Percentiles rank a stretch among this genome's conserved stretches.
These are phyloP conservation scores for Scomber colias DNA, from an alignment of 2,113 vertebrate genomes.

Conservation along the genomic window DNA sequence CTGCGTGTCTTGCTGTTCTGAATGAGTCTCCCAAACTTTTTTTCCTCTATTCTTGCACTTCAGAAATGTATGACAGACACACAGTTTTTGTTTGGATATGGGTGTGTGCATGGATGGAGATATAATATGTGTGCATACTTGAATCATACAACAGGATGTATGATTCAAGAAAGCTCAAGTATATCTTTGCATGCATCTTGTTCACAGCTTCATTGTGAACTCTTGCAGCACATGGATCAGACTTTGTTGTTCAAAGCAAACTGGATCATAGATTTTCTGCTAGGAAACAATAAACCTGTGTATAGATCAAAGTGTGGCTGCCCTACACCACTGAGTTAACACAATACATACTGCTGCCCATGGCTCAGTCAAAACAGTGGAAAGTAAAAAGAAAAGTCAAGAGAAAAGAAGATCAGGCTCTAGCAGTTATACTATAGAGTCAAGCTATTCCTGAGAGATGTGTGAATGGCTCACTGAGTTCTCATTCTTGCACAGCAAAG, in stretches of 20 bases:
- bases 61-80: constrained; percentile 9
- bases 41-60: constrained; percentile 6
- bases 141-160: background rate
- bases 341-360: constrained; percentile 44
- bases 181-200: background rate
- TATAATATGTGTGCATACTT: background rate
- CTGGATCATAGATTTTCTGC: constrained; percentile 62
- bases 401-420: constrained; percentile 33
- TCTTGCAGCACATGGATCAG: constrained; percentile 23
- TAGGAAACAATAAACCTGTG: constrained; percentile 55
- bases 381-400: constrained; percentile 47
- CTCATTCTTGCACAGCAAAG: constrained; percentile 33
- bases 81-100: background rate
- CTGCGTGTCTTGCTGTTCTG: constrained; percentile 32
- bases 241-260: constrained; percentile 64
- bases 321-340: constrained; percentile 44
- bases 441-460: constrained; percentile 33
- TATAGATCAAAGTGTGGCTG: constrained; percentile 56
- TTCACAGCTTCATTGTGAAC: constrained; percentile 20
- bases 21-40: constrained; percentile 47
- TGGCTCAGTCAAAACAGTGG: constrained; percentile 43
- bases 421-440: constrained; percentile 15
- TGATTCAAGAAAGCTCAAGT: constrained; percentile 9
- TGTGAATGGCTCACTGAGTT: constrained; percentile 23
- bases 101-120: background rate